Base-by-base conservation (phyloP, 2,797 vertebrate species). In the Phoxinus dragarum region DNA sequence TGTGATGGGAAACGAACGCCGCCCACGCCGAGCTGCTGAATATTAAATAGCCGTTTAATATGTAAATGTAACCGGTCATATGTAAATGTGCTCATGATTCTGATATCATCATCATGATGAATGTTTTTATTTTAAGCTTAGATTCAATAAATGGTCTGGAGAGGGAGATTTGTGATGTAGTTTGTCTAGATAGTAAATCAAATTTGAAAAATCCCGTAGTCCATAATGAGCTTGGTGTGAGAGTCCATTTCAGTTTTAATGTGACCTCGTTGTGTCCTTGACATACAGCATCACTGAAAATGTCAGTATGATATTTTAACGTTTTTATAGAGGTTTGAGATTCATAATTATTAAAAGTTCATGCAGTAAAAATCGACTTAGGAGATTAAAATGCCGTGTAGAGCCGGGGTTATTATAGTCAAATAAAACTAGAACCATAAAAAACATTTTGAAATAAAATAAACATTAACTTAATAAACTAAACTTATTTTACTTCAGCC, bases 241-340 rank as follows among this genome's bases (percentile, higher is more conserved):
- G 54, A 31, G 11, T 61, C 27, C 19, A 21, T 47, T 73, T 56
- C 23, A 73, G 38, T 38, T 42, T 56, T 27, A 42, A 52, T 23
- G 8, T 56, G 49, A 54, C 49, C 68, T 27, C 21, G 1, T 19
- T 52, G 38, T 73, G 54, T 82, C 71, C 81, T 82, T 82, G 81
- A 66, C 81, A 83, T 76, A 67, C 81, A 75, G 72, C 44, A 36
- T 52, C 72, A 27, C 44, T 27, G 81, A 67, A 83, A 76, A 83
- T 83, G 42, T 76, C 81, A 83, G 34, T 74, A 64, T 83, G 71
- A 38, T 83, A 83, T 66, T 83, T 83, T 11, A 66, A 52, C 10
- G 14, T 36, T 64, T 82, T 75, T 19, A 19, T 47, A n/a, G 21
- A 75, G 31, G 44, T 80, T 69, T 69, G 47, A 38, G 23, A 59